phyloP scores from a whole-genome alignment of 2,888 invertebrate genomes.

The Parnassius smintheus region DNA sequence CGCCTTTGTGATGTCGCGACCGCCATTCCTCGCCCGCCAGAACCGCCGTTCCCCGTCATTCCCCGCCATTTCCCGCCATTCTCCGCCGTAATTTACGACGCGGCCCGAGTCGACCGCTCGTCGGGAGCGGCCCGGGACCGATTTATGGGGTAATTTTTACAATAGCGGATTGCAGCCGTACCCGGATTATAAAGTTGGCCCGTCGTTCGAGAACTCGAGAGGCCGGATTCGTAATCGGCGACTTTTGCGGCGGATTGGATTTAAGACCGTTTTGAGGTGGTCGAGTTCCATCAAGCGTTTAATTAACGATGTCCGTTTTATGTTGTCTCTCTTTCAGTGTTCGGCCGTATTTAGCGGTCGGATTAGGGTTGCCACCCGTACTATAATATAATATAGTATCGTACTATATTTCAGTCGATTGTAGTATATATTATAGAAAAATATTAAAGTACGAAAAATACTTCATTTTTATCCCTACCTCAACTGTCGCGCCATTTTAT shows the following conservation, averaged over 20 bases:
- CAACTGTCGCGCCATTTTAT: too few species aligned
- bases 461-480: too few species aligned
- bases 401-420: too few species aligned
- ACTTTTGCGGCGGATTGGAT: slow-evolving; percentile 22
- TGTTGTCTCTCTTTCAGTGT: slow-evolving; percentile 3
- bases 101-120: slow-evolving; percentile 37
- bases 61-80: slow-evolving; percentile 28
- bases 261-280: slow-evolving; percentile 19
- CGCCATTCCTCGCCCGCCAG: slow-evolving; percentile 46
- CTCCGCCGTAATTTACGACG: slow-evolving; percentile 40
- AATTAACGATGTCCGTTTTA: slow-evolving; percentile 22
- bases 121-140: slow-evolving; percentile 58
- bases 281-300: slow-evolving; percentile 17
- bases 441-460: too few species aligned
- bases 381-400: too few species aligned
- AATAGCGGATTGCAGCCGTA: slow-evolving; percentile 47
- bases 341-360: slow-evolving; percentile 10
- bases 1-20: slow-evolving; percentile 68
- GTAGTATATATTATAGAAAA: too few species aligned
- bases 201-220: slow-evolving; percentile 17
- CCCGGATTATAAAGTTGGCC: slow-evolving; percentile 47
- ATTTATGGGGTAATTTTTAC: slow-evolving; percentile 75
- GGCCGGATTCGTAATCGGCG: slow-evolving; percentile 19
- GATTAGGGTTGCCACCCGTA: background rate
- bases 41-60: slow-evolving; percentile 40